Percentiles rank a stretch among this genome's conserved stretches.
phyloP scores from a whole-genome alignment of 92 coral and sea anemone genomes.

The Pocillopora meandrina region DNA sequence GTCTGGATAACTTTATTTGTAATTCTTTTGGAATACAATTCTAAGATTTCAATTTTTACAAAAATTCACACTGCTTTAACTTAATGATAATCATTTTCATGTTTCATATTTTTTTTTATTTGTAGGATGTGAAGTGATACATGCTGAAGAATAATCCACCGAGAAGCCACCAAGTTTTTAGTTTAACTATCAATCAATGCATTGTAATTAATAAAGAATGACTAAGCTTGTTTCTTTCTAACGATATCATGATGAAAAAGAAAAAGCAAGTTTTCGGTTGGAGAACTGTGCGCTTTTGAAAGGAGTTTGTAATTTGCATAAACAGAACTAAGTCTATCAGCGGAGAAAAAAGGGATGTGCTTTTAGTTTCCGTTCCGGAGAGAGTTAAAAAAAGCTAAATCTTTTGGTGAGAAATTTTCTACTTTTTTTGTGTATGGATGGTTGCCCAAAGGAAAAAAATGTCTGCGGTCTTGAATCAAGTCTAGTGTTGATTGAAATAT shows the following conservation, averaged over 20 bases:
- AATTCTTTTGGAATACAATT: too few relatives aligned
- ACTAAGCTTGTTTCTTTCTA: not conserved
- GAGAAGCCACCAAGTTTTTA: not conserved
- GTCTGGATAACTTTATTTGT: too few relatives aligned
- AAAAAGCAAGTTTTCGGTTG: not conserved
- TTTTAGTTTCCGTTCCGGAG: not conserved
- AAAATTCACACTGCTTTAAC: too few relatives aligned
- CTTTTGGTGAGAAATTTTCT: not conserved
- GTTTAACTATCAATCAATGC: not conserved
- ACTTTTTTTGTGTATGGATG: too few relatives aligned
- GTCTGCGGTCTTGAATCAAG: too few relatives aligned
- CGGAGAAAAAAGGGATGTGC: not conserved
- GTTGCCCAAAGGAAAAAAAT: too few relatives aligned
- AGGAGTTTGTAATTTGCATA: not conserved
- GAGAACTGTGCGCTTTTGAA: not conserved
- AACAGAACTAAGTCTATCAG: not conserved
- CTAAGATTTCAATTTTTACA: too few relatives aligned
- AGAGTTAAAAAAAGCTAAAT: not conserved
- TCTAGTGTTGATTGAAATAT: too few relatives aligned
- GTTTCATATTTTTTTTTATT: too few relatives aligned
- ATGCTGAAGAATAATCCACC: not conserved
- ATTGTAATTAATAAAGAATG: not conserved
- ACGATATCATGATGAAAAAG: not conserved
- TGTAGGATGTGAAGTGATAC: too few relatives aligned
- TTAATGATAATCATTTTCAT: too few relatives aligned